phyloP scores from a whole-genome alignment of 2,888 invertebrate genomes.

The Odontothrips loti region DNA sequence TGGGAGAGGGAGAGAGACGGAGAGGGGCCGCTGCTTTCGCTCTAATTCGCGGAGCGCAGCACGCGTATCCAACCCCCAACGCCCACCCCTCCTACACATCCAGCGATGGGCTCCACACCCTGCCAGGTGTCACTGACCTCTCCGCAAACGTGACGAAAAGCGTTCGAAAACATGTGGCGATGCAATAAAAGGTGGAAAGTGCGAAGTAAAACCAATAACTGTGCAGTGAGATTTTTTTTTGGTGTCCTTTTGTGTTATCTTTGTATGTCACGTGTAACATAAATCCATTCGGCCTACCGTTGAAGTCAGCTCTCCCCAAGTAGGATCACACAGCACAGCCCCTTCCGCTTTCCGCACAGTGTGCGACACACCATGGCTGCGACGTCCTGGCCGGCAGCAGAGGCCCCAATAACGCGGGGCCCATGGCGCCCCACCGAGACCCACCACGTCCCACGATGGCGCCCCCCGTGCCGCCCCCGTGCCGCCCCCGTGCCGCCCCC shows the following conservation, averaged over 20 bases:
- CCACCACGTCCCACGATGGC: slow-evolving; percentile 18
- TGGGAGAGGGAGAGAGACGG: not conserved
- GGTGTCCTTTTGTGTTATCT: too few relatives aligned
- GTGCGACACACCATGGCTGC: too few relatives aligned
- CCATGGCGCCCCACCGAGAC: not conserved
- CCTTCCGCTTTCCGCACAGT: too few relatives aligned
- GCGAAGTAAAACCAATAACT: too few relatives aligned
- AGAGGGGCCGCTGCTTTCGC: not conserved
- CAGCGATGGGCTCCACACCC: not conserved
- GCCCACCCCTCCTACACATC: not conserved
- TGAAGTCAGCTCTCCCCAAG: too few relatives aligned
- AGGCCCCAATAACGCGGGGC: not conserved
- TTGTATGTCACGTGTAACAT: too few relatives aligned
- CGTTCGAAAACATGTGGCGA: too few relatives aligned
- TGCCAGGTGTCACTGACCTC: not conserved
- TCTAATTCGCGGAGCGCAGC: slow-evolving; percentile 14
- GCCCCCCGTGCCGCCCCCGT: not conserved
- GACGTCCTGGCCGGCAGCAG: too few relatives aligned
- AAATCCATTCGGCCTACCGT: too few relatives aligned
- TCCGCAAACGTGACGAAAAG: not conserved
- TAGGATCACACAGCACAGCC: too few relatives aligned
- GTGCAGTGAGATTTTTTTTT: too few relatives aligned
- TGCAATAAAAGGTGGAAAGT: too few relatives aligned
- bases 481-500: not conserved
- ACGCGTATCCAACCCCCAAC: not conserved